These are phyloP conservation scores for Pipistrellus kuhlii DNA, from an alignment of 2,797 vertebrate genomes.

Conservation along the genomic window DNA sequence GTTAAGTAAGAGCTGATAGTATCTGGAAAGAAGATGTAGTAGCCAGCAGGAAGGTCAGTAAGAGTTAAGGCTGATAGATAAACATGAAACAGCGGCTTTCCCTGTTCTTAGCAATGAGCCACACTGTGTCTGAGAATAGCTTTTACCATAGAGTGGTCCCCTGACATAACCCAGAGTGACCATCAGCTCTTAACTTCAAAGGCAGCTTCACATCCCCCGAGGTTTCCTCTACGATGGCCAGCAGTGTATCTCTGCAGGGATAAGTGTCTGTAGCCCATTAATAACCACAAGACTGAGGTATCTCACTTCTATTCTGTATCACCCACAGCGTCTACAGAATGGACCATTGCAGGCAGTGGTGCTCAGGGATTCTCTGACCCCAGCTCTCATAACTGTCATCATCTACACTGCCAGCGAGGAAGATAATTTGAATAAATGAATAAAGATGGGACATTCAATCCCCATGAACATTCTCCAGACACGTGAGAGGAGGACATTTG, in stretches of 20 bases:
- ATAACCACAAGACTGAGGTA: not conserved
- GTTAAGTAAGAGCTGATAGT: not conserved
- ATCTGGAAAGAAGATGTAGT: conserved; percentile 1
- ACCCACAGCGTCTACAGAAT: not conserved
- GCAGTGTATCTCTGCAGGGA: not conserved
- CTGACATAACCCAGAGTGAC: conserved; percentile 49
- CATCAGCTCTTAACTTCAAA: conserved; percentile 55
- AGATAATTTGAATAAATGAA: not conserved
- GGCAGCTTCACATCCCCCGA: not conserved
- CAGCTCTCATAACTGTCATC: not conserved
- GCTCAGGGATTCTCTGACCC: not conserved
- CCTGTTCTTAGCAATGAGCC: not conserved
- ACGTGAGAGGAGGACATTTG: not conserved
- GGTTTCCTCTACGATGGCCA: conserved; percentile 9
- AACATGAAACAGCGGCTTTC: not conserved
- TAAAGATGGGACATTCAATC: not conserved
- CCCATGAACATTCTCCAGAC: not conserved
- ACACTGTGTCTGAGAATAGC: not conserved
- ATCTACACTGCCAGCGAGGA: not conserved
- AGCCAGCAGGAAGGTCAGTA: not conserved
- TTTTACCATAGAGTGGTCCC: conserved; percentile 49
- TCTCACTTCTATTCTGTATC: not conserved
- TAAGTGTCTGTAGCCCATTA: not conserved
- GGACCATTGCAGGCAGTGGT: not conserved
- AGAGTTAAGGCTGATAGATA: conserved; percentile 29